Base-by-base conservation (phyloP, 2,113 vertebrate genomes). In the Glaucidium brasilianum region DNA sequence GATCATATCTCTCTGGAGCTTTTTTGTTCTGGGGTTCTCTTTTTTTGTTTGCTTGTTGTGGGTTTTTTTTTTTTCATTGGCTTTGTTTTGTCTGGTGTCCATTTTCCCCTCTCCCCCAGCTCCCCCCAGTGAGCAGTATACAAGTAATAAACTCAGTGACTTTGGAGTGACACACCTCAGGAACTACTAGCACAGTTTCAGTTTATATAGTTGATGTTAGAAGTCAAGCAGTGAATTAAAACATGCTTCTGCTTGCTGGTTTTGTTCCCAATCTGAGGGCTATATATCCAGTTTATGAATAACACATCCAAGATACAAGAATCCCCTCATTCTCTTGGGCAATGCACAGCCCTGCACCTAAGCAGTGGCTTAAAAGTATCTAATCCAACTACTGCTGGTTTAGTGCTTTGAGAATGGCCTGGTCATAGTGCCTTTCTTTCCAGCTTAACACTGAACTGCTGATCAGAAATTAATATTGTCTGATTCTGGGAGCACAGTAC, bases 391-490 rank as follows among this genome's bases (percentile, higher is more conserved):
- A 14, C 39, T 79, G 59, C 72, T 96, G 92, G 85, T 94, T 94
- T 94, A 86, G 63, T 67, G 55, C 59, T 87, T 92, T 84, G 92
- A 77, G 80, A 96, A 96, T 95, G 63, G 83, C 22, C 68, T 88
- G 63, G 39, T 64, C n/a, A 9, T 45, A 53, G 50, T 93, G 85
- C 63, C 52, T 94, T 95, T 96, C 71, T 95, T 91, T 88, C 32
- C 78, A 95, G 88, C 81, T 96, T 94, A 94, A 62, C 78, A 34
- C 50, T 80, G 81, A 96, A 95, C 81, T 95, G 96, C 96, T 97
- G 92, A 96, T 93, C 82, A 94, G 74, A 96, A 96, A 83, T 92
- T 79, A 95, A 96, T 95, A 79, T 85, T 93, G 81, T 96, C 85
- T 97, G 82, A 80, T 95, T 76, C 94, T 92, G 85, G 75, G 71